Base-by-base conservation (phyloP, 1,140 invertebrate species). In the Aphidius gifuensis region DNA sequence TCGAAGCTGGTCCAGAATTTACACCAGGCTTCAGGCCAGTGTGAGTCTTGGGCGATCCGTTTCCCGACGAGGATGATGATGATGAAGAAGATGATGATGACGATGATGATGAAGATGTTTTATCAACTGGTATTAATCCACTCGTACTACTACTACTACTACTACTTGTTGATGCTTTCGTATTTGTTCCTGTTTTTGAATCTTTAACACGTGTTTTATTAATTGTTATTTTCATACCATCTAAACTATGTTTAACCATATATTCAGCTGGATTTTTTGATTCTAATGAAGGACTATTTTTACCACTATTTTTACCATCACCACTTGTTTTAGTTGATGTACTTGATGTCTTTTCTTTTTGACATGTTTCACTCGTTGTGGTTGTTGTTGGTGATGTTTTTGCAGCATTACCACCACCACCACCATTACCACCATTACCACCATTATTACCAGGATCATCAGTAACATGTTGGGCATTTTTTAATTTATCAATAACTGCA, bases 151-250 rank as follows among this genome's bases (percentile, higher is more conserved):
- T 49, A n/a, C 58, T 58, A 5, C 39, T 42, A 8, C 53, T 43
- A 44, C 48, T 46, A 21, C 48, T 46, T 32, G 57, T 60, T 5
- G 80, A 79, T 23, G 80, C 72, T 42, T 79, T 71, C 1, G 64
- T 71, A 66, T 72, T 80, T 60, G 65, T 70, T 60, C 80, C 78
- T 6, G 80, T 81, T 11, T 84, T 86, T 0, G 80, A 85, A 43
- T 86, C 85, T 62, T 89, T 89, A n/a, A 85, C 87, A 60, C 87
- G 83, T 1, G 91, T 92, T 81, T 94, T 94, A 70, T 93, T 94
- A 7, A 94, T 92, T 0, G 92, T 95, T 9, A 95, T 86, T 74
- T 94, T 95, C 77, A 94, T 91, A 1, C 92, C 92, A 70, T 92
- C 92, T 2, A 87, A 88, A 66, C 90, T 92, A 43, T 87, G 88